These are phyloP conservation scores for Stratiomys singularior DNA, from an alignment of 2,888 invertebrate species.

Conservation along the genomic window DNA sequence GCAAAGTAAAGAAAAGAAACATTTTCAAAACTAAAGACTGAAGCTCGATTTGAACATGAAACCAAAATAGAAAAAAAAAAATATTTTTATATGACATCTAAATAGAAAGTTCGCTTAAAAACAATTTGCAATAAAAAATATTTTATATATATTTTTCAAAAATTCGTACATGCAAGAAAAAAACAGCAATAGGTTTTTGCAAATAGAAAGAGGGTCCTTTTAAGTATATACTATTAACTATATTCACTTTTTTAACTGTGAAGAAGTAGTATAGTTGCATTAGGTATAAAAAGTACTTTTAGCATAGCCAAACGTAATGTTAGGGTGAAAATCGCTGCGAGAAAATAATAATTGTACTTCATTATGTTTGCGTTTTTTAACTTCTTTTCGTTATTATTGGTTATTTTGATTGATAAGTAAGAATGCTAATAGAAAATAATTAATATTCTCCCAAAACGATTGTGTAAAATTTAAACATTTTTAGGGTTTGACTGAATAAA, in stretches of 20 bases:
- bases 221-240: too few species aligned
- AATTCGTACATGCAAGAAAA: background rate
- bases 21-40: constrained; percentile 5
- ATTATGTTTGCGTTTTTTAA: background rate
- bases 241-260: too few species aligned
- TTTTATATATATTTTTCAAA: constrained; percentile 31
- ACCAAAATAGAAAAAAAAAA: constrained; percentile 37
- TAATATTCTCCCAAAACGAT: background rate
- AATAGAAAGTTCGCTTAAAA: constrained; percentile 55
- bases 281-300: background rate
- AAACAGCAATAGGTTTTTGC: background rate
- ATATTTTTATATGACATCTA: constrained; percentile 41
- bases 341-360: too few species aligned
- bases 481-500: background rate
- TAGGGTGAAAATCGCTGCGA: background rate
- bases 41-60: background rate
- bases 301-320: background rate
- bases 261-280: background rate
- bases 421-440: background rate
- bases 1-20: background rate
- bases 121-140: constrained; percentile 56
- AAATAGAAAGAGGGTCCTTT: too few species aligned
- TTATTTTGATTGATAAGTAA: background rate
- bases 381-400: background rate
- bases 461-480: background rate